These are phyloP conservation scores for Agelastica alni DNA, from an alignment of 2,888 invertebrate species.

Conservation along the genomic window DNA sequence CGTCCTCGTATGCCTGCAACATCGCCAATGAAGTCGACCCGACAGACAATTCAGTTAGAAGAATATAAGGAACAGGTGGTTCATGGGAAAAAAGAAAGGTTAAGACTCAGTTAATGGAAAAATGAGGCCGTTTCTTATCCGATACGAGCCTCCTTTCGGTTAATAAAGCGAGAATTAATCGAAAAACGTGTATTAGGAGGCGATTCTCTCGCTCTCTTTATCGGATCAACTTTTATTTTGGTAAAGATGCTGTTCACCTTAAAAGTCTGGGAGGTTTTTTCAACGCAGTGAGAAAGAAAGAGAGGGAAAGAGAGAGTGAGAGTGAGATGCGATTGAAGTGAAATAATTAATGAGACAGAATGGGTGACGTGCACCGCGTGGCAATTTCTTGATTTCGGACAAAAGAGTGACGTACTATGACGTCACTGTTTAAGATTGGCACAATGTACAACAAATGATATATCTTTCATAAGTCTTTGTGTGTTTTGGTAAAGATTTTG, in stretches of 20 bases:
- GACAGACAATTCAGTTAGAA: slow-evolving; percentile 8
- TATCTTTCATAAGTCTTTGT: no score
- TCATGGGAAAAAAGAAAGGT: slow-evolving; percentile 15
- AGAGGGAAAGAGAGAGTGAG: no score
- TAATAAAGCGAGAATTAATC: slow-evolving; percentile 33
- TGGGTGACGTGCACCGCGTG: no score
- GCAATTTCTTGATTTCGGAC: no score
- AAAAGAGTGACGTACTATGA: no score
- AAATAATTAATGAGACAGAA: no score
- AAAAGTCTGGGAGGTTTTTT: slow-evolving; percentile 18
- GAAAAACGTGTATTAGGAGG: slow-evolving; percentile 29
- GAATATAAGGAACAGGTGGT: slow-evolving; percentile 18
- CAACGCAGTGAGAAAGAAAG: slow-evolving; percentile 21
- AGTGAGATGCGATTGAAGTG: no score
- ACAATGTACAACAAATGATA: no score
- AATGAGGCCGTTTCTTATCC: slow-evolving; percentile 31
- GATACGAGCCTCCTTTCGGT: slow-evolving; percentile 25
- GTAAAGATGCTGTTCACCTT: slow-evolving; percentile 15
- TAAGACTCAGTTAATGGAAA: slow-evolving; percentile 24
- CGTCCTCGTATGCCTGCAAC: no score
- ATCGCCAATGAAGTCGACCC: no score
- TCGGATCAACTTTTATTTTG: slow-evolving; percentile 23
- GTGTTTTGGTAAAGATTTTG: no score
- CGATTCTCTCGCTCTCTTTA: slow-evolving; percentile 21
- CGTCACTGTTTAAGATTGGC: no score